Evolutionary conservation across 2,113 vertebrate species (phyloP).

Genomic region (Leucoraja erinaceus): DNA sequence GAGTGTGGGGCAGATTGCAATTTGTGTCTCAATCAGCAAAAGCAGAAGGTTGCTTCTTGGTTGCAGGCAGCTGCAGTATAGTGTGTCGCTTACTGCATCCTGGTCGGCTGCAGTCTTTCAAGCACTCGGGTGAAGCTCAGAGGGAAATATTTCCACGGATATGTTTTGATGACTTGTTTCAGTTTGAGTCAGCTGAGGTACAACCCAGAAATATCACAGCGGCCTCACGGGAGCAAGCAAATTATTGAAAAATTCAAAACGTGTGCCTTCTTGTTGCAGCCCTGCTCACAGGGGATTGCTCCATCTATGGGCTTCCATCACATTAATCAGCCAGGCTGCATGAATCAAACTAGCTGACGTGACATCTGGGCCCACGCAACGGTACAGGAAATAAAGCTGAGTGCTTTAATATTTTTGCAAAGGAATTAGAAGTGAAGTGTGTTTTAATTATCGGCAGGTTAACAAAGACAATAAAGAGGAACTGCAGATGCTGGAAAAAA

Average conservation of each 20-base stretch:
- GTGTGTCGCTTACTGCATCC: background rate
- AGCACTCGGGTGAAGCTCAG: background rate
- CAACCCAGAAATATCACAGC: background rate
- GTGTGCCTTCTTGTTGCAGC: constrained; percentile 7
- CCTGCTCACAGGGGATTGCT: background rate
- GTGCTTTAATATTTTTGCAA: background rate
- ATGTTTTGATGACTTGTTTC: constrained; percentile 11
- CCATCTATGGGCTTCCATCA: background rate
- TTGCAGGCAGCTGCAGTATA: no score
- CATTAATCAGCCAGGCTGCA: background rate
- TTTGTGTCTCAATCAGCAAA: background rate
- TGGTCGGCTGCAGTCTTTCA: background rate
- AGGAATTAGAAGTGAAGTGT: background rate
- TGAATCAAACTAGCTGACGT: background rate
- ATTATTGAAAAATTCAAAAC: background rate
- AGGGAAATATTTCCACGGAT: constrained; percentile 25
- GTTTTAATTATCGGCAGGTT: constrained; percentile 31
- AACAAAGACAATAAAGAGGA: constrained; percentile 21
- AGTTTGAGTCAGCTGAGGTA: background rate
- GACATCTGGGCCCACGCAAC: background rate
- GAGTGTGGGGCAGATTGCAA: background rate
- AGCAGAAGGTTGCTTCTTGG: background rate
- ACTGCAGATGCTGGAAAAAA: no score
- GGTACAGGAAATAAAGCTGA: background rate
- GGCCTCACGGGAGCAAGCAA: background rate